These are phyloP conservation scores for Gryllus longicercus DNA, from an alignment of 2,888 invertebrate genomes.

Conservation along the genomic window DNA sequence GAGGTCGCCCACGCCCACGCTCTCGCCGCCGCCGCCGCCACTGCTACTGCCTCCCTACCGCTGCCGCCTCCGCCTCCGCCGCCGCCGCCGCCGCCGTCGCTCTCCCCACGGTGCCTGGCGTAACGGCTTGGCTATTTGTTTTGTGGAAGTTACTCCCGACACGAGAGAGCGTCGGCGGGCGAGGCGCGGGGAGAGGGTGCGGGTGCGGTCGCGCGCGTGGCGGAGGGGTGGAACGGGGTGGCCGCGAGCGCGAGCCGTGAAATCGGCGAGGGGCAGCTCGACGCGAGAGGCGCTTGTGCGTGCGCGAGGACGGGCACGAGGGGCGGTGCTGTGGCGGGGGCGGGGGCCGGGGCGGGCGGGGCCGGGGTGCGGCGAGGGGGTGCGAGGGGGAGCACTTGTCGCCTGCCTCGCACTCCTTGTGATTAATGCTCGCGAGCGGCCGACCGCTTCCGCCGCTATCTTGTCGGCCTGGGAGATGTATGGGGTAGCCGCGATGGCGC, in stretches of 20 bases:
- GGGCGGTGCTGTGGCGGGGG: neutral
- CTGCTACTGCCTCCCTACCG: no score
- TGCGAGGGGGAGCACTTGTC: slow-evolving; percentile 22
- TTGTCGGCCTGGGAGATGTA: neutral
- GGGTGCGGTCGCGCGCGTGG: neutral
- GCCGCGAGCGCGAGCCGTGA: neutral
- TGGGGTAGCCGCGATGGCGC: slow-evolving; percentile 1
- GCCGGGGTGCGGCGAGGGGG: neutral
- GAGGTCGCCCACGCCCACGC: neutral
- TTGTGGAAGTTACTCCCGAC: slow-evolving; percentile 4
- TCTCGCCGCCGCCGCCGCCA: no score
- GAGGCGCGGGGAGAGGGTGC: neutral
- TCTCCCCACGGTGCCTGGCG: neutral
- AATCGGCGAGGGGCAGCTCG: neutral
- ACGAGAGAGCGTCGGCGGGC: slow-evolving; percentile 1
- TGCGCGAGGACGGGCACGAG: neutral
- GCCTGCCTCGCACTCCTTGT: slow-evolving; percentile 26
- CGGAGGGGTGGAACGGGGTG: neutral
- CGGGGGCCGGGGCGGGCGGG: neutral
- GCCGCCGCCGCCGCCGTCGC: neutral
- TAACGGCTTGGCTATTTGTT: neutral
- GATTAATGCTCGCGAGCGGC: slow-evolving; percentile 22
- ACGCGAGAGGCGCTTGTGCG: no score
- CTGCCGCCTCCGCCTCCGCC: no score
- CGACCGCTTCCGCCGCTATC: neutral